Percentiles rank a stretch among this genome's conserved stretches.
phyloP scores from a whole-genome alignment of 2,113 vertebrate genomes.

The Periophthalmodon schlosseri region DNA sequence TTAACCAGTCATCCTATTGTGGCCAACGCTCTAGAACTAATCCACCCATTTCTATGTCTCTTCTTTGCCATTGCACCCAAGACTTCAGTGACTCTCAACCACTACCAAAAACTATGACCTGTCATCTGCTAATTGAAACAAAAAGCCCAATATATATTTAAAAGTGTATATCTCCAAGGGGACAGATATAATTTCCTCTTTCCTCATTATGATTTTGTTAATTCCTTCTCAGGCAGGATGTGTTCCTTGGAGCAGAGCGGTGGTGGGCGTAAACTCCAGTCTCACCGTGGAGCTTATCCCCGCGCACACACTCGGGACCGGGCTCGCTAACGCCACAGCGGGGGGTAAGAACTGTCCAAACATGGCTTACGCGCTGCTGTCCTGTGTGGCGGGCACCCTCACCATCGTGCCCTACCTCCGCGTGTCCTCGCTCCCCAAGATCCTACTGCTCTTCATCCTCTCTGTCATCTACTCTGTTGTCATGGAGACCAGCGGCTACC shows the following conservation, averaged over 20 bases:
- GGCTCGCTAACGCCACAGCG: conserved; percentile 72
- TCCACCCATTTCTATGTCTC: no score
- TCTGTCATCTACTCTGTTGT: conserved; percentile 87
- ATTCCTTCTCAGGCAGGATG: conserved; percentile 82
- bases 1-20: no score
- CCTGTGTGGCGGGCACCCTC: conserved; percentile 89
- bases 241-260: conserved; percentile 86
- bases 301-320: conserved; percentile 17
- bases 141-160: no score
- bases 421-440: conserved; percentile 94
- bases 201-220: not conserved
- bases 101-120: no score
- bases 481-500: conserved; percentile 92
- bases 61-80: no score
- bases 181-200: no score
- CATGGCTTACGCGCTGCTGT: conserved; percentile 88
- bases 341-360: conserved; percentile 81
- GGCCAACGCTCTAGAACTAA: no score
- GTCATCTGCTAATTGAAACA: no score
- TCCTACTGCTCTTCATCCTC: conserved; percentile 88
- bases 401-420: conserved; percentile 91
- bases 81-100: no score
- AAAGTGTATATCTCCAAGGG: no score
- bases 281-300: conserved; percentile 77
- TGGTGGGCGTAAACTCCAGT: conserved; percentile 71